Evolutionary conservation across 1,140 invertebrate genomes (phyloP), one percentile per base, ranked within the genome.

Genomic region (Eupristina koningsbergeri): DNA sequence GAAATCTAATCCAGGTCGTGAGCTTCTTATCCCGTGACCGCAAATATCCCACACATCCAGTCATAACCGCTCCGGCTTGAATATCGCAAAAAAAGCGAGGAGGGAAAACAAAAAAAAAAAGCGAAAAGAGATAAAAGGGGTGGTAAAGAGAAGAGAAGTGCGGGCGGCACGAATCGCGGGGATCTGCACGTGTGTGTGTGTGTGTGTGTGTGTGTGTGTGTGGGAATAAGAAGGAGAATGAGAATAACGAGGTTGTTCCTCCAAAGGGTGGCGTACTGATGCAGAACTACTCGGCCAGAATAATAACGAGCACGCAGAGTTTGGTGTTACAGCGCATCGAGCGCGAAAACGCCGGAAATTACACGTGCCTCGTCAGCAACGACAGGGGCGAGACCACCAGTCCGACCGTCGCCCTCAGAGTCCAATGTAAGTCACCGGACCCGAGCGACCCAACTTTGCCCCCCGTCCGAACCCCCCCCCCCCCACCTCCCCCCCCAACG

Each of bases 271-370:
- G 94, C 71, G 90, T 95, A 81, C 94, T 98, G 78, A 94, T 94
- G 80, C 96, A 97, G 92, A 97, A 97, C 90, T 94, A 96, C 88
- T 96, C 96, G n/a, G 94, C 95, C 19, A 96, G 97, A 67, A 94
- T 98, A 79, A 96, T 98, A 87, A 96, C 97, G 89, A 97, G 96
- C 87, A 97, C 96, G 31, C 95, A 97, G 89, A 97, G 96, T 86
- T 93, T 98, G 84, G 97, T 97, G 8, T 93, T 98, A 58, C 97
- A 97, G 91, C 95, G 95, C 86, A 96, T 98, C 85, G 95, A 95
- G 8, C 93, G 96, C 63, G 94, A 96, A 79, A 95, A 97, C 88
- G 95, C 95, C 53, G 97, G 97, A 0, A 94, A 95, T 86, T 98
- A 98, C 91, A 96, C 96, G 69, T 98, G 97, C 89, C 91, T 95